These are phyloP conservation scores for Oncorhynchus tshawytscha DNA, from an alignment of 2,113 vertebrate species.

Conservation along the genomic window DNA sequence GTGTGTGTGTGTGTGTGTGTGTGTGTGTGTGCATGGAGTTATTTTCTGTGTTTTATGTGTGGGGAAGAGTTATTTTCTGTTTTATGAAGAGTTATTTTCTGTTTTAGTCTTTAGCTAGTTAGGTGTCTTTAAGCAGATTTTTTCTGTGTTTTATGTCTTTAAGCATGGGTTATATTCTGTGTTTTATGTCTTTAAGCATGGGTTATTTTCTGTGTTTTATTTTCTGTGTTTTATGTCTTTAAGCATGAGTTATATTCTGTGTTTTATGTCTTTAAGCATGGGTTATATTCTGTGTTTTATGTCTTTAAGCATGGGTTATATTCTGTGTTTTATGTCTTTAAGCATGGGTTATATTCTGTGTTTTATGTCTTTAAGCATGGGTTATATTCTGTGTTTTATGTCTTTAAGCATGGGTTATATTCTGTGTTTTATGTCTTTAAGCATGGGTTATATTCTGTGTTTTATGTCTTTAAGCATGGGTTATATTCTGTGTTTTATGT, in stretches of 20 bases:
- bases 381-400: too few species aligned
- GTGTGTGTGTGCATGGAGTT: background rate
- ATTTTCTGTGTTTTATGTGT: background rate
- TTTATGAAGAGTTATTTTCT: slow-evolving; percentile 11
- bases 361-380: too few species aligned
- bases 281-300: slow-evolving; percentile 1
- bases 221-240: too few species aligned
- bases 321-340: slow-evolving; percentile 17
- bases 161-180: background rate
- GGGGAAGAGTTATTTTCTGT: slow-evolving; percentile 15
- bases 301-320: too few species aligned
- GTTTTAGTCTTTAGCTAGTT: too few species aligned
- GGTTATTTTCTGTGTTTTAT: slow-evolving; percentile 18
- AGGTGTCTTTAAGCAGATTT: too few species aligned
- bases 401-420: too few species aligned
- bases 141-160: background rate
- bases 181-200: too few species aligned
- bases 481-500: too few species aligned
- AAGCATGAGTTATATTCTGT: background rate
- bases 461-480: too few species aligned
- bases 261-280: slow-evolving; percentile 23
- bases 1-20: slow-evolving; percentile 12
- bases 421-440: too few species aligned
- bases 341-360: slow-evolving; percentile 11
- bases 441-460: too few species aligned